A percentile compares a stretch with the other conserved stretches of the same genome.
Evolutionary conservation across 2,888 invertebrate genomes (phyloP).

Genomic region (Melanostoma scalare): DNA sequence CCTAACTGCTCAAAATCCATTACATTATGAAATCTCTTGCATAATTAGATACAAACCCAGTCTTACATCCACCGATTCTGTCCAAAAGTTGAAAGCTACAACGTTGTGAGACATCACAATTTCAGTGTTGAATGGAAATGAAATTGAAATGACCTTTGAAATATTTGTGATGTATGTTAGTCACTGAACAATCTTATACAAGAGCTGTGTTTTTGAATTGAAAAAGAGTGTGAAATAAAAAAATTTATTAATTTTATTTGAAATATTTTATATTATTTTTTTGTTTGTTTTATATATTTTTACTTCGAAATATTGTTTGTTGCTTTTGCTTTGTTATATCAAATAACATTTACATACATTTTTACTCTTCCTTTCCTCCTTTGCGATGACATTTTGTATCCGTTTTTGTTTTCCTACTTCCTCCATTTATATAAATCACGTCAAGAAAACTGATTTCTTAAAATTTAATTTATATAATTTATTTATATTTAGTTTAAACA

Average conservation of each 20-base stretch:
- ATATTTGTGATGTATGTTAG: too few species aligned
- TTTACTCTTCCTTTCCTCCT: slow-evolving; percentile 22
- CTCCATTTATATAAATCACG: slow-evolving; percentile 65
- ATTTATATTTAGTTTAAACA: slow-evolving; percentile 56
- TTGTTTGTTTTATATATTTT: slow-evolving; percentile 47
- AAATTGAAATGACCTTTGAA: too few species aligned
- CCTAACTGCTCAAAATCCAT: too few species aligned
- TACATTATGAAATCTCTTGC: too few species aligned
- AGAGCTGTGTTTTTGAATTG: too few species aligned
- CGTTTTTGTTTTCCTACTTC: slow-evolving; percentile 15
- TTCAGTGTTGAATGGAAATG: too few species aligned
- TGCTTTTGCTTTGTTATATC: slow-evolving; percentile 51
- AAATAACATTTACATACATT: slow-evolving; percentile 45
- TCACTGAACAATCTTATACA: too few species aligned
- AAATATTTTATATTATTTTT: slow-evolving; percentile 68
- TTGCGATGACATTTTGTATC: slow-evolving; percentile 64
- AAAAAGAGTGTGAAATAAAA: neutral
- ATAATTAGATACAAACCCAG: too few species aligned
- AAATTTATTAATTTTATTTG: slow-evolving; percentile 44
- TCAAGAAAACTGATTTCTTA: slow-evolving; percentile 65
- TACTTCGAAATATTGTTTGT: slow-evolving; percentile 54
- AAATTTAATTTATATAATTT: slow-evolving; percentile 54
- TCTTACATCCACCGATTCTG: too few species aligned
- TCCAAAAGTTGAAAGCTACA: too few species aligned
- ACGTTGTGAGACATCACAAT: too few species aligned